Evolutionary conservation across 92 coral and sea anemone genomes (phyloP).

Genomic region (Palythoa caribaeorum): DNA sequence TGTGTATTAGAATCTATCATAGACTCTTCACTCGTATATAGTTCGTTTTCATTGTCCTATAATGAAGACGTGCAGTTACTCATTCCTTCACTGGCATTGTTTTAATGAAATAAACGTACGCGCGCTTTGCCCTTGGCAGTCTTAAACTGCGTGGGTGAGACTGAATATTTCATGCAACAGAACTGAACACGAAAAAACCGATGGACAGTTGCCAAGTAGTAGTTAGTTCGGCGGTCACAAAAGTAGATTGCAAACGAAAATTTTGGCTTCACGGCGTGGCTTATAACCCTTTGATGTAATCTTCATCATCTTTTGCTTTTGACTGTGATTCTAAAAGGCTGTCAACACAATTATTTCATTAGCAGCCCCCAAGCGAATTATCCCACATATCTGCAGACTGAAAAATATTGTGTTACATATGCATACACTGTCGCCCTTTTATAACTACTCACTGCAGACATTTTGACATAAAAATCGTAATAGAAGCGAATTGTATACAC

Average conservation of each 20-base stretch:
- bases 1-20: not conserved
- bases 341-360: not conserved
- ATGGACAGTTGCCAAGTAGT: conserved; percentile 12
- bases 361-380: not conserved
- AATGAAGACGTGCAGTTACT: not conserved
- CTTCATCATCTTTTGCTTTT: conserved; percentile 53
- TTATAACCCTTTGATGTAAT: conserved; percentile 71
- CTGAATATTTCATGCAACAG: not conserved
- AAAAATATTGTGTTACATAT: not conserved
- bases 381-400: not conserved
- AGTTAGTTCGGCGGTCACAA: not conserved
- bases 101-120: not conserved
- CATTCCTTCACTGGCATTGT: conserved; percentile 42
- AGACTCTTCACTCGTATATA: not conserved
- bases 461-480: conserved; percentile 17
- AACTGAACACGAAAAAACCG: not conserved
- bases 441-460: not conserved
- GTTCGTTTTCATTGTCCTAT: conserved; percentile 19
- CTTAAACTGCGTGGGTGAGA: not conserved
- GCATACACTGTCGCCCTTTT: not conserved
- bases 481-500: not conserved
- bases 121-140: too few relatives aligned
- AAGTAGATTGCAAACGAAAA: conserved; percentile 14
- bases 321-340: conserved; percentile 14
- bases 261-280: conserved; percentile 75